Evolutionary conservation across 2,113 vertebrate genomes (phyloP), one percentile per base, ranked within the genome.

Genomic region (Thunnus maccoyii): DNA sequence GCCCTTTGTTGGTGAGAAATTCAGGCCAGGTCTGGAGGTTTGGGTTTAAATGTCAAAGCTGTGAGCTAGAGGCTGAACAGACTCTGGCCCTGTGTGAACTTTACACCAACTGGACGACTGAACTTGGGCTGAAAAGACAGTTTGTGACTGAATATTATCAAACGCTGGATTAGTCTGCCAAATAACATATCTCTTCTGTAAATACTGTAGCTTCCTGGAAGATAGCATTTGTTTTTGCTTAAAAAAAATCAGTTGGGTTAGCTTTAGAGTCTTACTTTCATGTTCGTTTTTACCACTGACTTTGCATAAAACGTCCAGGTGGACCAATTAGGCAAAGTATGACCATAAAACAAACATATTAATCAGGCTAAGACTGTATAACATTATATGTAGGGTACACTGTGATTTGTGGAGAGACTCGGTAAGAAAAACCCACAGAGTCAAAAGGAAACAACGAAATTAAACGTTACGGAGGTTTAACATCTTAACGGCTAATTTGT

Each of bases 21-120:
- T 4, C 41, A 68, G 41, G 22, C 15, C 65, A 58, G 51, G 41
- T 76, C 66, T 55, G 73, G n/a, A 58, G 79, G 51, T 69, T 79
- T 76, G n/a, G 57, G 51, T 88, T 75, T 65, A 80, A 72, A 78
- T 78, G 74, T 78, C 72, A 82, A 72, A 74, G 69, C 56, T 83
- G 62, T 32, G 70, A 80, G 60, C 20, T 57, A 30, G 60, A 78
- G 51, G 78, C 46, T 72, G 36, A 72, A 70, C 27, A 87, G 60
- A 86, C 47, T 77, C 54, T 86, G 51, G 67, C 68, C 55, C 73
- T 51, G 64, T 67, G 72, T 73, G 80, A 86, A 90, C 62, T 72
- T 79, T 70, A 93, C 72, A 63, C 85, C 66, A 64, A 78, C 64
- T 77, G 48, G 68, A 76, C 44, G 72, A 58, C 54, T 83, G 76